Base-by-base conservation (phyloP, 2,113 vertebrate species). In the Damaliscus lunatus region DNA sequence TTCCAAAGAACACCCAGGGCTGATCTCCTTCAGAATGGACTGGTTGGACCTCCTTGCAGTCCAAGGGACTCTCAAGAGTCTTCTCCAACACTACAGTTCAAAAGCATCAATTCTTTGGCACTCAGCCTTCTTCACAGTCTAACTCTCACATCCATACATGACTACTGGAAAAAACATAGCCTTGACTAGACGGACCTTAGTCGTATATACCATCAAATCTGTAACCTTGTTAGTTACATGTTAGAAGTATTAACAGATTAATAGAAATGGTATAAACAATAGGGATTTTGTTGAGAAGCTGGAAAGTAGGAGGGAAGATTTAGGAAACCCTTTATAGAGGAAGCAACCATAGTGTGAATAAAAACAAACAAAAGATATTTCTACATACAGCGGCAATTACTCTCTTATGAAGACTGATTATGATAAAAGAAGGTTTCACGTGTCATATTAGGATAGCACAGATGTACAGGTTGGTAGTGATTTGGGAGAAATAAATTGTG, bases 41-140 rank as follows among this genome's bases (percentile, higher is more conserved):
- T 57, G 23, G 55, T 25, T 57, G 55, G 55, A 57, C 25, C 8
- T 25, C 23, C 55, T 57, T 57, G 23, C 55, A 57, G 55, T 57
- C 55, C 55, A 25, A 57, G 55, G 55, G 9, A 57, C 55, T 57
- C 55, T 57, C 23, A 57, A 57, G 55, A 57, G 55, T 57, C 55
- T 57, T 57, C 55, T 57, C 23, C 55, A 57, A 57, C 23, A 57
- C 9, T 23, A 57, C 23, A 57, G 8, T 57, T 55, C 23, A 57
- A 25, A 57, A 21, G 55, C 55, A 57, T 57, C 55, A 57, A 25
- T 57, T 57, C 55, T 57, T 25, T 0, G 0, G 55, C 0, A 0
- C 55, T 57, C 55, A 57, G 55, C 9, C 3, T 57, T 57, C 23
- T 57, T 57, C 55, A 57, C 55, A 57, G 55, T 57, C 23, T 23